Conservation (phyloP, 2,888 invertebrate species). For the Perdita meconis region DNA sequence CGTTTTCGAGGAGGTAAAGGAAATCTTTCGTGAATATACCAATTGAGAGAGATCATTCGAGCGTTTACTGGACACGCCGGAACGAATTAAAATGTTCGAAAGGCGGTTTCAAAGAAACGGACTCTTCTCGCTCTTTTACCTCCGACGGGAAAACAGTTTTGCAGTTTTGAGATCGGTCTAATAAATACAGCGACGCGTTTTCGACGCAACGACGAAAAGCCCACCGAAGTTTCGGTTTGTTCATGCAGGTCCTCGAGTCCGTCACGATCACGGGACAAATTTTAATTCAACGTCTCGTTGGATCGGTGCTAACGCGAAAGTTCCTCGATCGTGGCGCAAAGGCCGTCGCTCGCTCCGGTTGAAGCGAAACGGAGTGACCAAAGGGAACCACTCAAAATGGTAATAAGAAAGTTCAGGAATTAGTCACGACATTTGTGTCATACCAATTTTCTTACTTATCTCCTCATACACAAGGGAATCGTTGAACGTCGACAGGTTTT, state of each 20-base stretch:
- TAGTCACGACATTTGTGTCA: conserved; percentile 16
- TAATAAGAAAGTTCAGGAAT: conserved; percentile 76
- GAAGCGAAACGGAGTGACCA: conserved; percentile 26
- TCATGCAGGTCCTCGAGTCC: conserved; percentile 68
- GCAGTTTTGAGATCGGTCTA: conserved; percentile 45
- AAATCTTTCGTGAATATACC: conserved; percentile 1
- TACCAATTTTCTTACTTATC: conserved; percentile 15
- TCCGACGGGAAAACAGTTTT: conserved; percentile 33
- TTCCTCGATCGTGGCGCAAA: conserved; percentile 19
- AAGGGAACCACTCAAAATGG: conserved; percentile 76
- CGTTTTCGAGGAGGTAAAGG: background rate
- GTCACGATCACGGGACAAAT: conserved; percentile 64
- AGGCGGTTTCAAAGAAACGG: conserved; percentile 6
- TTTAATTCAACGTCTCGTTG: conserved; percentile 73
- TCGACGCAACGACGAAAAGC: conserved; percentile 8
- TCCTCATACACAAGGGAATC: conserved; percentile 14
- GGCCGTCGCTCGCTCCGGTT: conserved; percentile 11
- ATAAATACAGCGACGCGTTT: conserved; percentile 42
- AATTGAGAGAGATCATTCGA: conserved; percentile 16
- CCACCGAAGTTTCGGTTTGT: conserved; percentile 65
- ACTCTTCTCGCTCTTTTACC: too few relatives aligned
- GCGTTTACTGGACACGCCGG: background rate
- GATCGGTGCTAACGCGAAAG: conserved; percentile 54
- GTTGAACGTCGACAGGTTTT: background rate
- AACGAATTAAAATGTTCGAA: conserved; percentile 19